Evolutionary conservation across 2,888 invertebrate genomes (phyloP).

Genomic region (Agapostemon virescens): DNA sequence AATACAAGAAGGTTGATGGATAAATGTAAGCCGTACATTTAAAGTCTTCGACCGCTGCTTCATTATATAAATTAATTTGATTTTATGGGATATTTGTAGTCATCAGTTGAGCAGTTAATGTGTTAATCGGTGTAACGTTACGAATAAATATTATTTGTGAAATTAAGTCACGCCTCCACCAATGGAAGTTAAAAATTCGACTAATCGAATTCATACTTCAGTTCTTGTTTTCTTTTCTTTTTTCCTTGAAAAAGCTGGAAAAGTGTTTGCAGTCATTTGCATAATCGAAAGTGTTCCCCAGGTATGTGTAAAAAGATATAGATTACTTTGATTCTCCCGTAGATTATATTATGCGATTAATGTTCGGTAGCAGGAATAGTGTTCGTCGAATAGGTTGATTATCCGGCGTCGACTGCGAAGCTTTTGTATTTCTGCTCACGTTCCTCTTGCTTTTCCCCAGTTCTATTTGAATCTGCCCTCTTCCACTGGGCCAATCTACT

Average conservation of each 20-base stretch:
- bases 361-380: slow-evolving; percentile 23
- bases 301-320: no score
- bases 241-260: not conserved
- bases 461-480: slow-evolving; percentile 37
- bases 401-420: slow-evolving; percentile 9
- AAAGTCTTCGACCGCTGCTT: no score
- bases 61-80: no score
- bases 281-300: not conserved
- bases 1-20: no score
- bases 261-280: not conserved
- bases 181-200: not conserved
- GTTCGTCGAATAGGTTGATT: slow-evolving; percentile 35
- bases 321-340: slow-evolving; percentile 11
- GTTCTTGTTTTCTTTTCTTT: not conserved
- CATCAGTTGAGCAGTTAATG: no score
- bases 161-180: no score
- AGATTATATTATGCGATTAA: slow-evolving; percentile 1
- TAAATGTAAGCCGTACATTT: no score
- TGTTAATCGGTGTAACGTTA: no score
- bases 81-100: no score
- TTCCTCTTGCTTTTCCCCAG: slow-evolving; percentile 34
- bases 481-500: slow-evolving; percentile 24
- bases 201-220: not conserved
- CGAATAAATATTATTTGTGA: no score
- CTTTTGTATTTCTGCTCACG: slow-evolving; percentile 52